Evolutionary conservation across 2,888 invertebrate genomes (phyloP).

Genomic region (Branchellion lobata): DNA sequence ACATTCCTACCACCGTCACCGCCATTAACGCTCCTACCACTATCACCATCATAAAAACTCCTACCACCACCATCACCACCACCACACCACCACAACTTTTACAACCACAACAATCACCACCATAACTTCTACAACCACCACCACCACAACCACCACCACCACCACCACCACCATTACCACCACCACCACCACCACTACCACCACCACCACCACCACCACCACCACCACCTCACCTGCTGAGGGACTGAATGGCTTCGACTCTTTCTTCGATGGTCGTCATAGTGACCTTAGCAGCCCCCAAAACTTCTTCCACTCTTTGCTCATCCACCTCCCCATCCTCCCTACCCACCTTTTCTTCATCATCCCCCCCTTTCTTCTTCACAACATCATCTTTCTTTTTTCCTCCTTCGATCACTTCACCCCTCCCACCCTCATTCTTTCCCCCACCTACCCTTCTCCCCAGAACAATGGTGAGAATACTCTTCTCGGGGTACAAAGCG

Average conservation of each 20-base stretch:
- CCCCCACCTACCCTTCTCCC: background rate
- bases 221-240: background rate
- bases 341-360: background rate
- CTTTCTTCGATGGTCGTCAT: background rate
- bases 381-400: too few relatives aligned
- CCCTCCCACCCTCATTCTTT: background rate
- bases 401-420: too few relatives aligned
- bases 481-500: background rate
- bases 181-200: background rate
- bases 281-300: background rate
- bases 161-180: too few relatives aligned
- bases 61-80: too few relatives aligned
- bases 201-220: background rate
- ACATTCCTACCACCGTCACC: too few relatives aligned
- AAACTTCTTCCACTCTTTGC: background rate
- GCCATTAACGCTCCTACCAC: too few relatives aligned
- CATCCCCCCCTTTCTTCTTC: background rate
- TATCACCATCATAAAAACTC: too few relatives aligned
- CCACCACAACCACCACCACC: too few relatives aligned
- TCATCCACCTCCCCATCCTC: background rate
- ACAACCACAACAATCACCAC: too few relatives aligned
- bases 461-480: background rate
- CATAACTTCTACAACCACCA: too few relatives aligned
- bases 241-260: background rate
- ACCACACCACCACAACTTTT: too few relatives aligned